Evolutionary conservation across 2,113 vertebrate genomes (phyloP).

Genomic region (Saccopteryx bilineata): DNA sequence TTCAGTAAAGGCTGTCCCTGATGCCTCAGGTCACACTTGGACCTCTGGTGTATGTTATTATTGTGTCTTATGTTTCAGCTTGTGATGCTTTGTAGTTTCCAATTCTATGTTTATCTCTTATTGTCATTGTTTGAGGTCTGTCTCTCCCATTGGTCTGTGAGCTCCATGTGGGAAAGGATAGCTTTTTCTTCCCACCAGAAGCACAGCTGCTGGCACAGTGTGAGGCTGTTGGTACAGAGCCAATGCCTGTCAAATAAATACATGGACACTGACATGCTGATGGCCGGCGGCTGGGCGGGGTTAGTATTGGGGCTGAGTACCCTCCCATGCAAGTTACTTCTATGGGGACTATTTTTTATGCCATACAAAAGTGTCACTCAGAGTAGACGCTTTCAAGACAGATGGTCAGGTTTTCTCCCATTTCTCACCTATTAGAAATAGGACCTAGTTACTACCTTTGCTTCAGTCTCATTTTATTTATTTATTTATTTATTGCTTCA

Average conservation of each 20-base stretch:
- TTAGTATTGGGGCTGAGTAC: background rate
- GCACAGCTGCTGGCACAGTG: too few relatives aligned
- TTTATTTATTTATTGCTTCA: background rate
- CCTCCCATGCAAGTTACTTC: background rate
- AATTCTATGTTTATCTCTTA: background rate
- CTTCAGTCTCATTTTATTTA: background rate
- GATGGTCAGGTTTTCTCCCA: background rate
- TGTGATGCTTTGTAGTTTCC: background rate
- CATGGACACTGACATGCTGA: too few relatives aligned
- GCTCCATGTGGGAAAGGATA: background rate
- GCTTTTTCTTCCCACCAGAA: background rate
- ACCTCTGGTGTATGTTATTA: background rate
- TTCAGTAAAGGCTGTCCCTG: background rate
- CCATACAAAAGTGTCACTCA: background rate
- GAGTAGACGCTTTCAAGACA: background rate
- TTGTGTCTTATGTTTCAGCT: background rate
- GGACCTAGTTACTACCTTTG: background rate
- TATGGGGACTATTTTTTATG: background rate
- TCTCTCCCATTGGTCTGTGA: background rate
- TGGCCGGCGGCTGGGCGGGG: too few relatives aligned
- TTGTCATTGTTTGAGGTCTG: background rate
- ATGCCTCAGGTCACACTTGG: background rate
- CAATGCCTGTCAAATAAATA: fast-evolving
- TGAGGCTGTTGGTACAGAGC: background rate
- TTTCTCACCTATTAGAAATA: background rate